Base-by-base conservation (phyloP, 2,888 invertebrate species). In the Listrodromus nycthemerus region DNA sequence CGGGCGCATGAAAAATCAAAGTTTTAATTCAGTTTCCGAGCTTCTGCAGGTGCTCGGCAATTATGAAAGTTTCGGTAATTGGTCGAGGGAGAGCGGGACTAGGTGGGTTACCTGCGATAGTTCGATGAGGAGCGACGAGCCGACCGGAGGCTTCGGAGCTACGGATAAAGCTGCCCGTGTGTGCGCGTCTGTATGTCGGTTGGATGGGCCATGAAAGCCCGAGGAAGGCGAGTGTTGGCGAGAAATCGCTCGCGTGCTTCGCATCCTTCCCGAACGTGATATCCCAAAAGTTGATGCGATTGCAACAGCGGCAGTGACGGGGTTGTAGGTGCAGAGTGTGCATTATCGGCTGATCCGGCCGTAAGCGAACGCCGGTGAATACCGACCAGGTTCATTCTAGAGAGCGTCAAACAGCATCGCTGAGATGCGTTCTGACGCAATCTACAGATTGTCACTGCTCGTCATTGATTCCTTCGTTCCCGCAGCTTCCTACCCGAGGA, bases 11-110 rank as follows among this genome's bases (percentile, higher is more conserved):
- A 90, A 91, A 91, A 91, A 91, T 91, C 87, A 91, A 91, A 91
- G 88, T 91, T 91, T 91, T 91, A 91, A 91, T 91, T 90, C 89
- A 89, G 89, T 91, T 90, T 91, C 89, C 89, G 90, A 89, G 87
- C 78, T 16, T 66, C 27, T 6, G 76, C 77, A 79, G 73, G 86
- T 41, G 41, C 73, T 71, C 85, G 86, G 90, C 90, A 91, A 90
- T 91, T 91, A 90, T 89, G 86, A 89, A 90, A 90, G 89, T 91
- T 91, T 90, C 86, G 88, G 90, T 91, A 91, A 91, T 90, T 90
- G 91, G 89, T 82, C 86, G 86, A 85, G 85, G 76, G 86, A 69
- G 84, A 52, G 80, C 58, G 63, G 71, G 50, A 65, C 8, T 45
- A 52, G 74, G 48, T 27, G 41, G 50, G 30, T 41, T 52, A 37